Evolutionary conservation across 2,888 invertebrate genomes (phyloP), one percentile per base, ranked within the genome.

Genomic region (Noctua fimbriata): DNA sequence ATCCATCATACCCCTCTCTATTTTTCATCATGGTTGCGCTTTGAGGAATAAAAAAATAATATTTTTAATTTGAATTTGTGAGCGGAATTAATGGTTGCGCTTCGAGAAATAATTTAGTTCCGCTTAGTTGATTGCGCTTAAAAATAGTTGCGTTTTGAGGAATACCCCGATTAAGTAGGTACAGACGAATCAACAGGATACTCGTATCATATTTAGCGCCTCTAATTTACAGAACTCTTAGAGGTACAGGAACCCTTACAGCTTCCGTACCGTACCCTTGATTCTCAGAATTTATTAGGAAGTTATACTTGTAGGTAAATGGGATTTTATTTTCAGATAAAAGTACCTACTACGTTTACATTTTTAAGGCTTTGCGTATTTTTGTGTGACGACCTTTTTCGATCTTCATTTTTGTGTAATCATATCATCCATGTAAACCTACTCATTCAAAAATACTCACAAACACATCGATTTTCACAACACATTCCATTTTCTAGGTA

Each of bases 141-240:
- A 36, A 36, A 36, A 36, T 36, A 36, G 32, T 36, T 36, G 32
- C 32, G 32, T 0, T 36, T 36, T 36, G 1, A 36, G 1, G 2
- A 36, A 1, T 36, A 36, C 32, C 32, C 32, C 32, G 0, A 9
- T 36, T 10, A 65, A 5, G 24, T 36, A 14, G 36, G n/a, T 32
- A 32, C 7, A 28, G 18, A 58, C 10, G 24, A 55, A 74, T 28
- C 76, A n/a, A 55, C 47, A 55, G 12, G 24, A 82, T n/a, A 47
- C 24, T 47, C 21, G 47, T 36, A 14, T 63, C 21, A 55, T 32
- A 16, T 76, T 76, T 49, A 14, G 2, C 21, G 10, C 21, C 32
- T 32, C 5, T n/a, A 36, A 52, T 49, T 77, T 67, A 1, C 63
- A 44, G 18, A 82, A 78, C 14, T 16, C 24, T 44, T 28, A 67